Percentiles rank a stretch among this genome's conserved stretches.
Conservation (phyloP, 2,113 vertebrate genomes). For the Etheostoma spectabile region DNA sequence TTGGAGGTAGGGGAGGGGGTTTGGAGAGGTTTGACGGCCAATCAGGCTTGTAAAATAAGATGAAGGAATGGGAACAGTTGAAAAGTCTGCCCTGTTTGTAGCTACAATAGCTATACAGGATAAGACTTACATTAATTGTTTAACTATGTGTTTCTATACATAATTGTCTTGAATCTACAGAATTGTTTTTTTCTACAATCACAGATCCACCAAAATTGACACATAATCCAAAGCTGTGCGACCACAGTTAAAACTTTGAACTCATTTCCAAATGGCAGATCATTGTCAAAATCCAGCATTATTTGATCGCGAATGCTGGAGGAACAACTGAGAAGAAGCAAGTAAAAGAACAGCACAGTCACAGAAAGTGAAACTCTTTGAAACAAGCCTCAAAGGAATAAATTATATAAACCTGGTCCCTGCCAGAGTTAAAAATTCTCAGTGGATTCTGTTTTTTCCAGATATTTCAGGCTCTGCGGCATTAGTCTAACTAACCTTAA, state of each 20-base stretch:
- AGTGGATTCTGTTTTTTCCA: not conserved
- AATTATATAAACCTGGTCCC: not conserved
- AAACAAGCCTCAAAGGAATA: conserved; percentile 1
- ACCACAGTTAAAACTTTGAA: not conserved
- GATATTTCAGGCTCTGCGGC: not conserved
- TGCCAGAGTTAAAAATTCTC: not conserved
- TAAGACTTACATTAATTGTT: not conserved
- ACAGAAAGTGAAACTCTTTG: not conserved
- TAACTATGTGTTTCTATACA: not conserved
- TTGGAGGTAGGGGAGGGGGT: not conserved
- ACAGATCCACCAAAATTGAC: not conserved
- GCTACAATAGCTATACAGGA: not conserved
- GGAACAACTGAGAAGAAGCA: not conserved
- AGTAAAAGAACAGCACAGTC: not conserved
- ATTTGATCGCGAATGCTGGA: not conserved
- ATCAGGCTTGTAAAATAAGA: conserved; percentile 43
- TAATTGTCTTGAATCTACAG: not conserved
- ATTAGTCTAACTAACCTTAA: not conserved
- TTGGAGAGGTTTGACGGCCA: conserved; percentile 13
- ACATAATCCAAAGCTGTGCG: not conserved
- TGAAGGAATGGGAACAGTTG: conserved; percentile 16
- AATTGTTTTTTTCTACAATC: not conserved
- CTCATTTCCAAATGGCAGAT: not conserved
- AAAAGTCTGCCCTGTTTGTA: conserved; percentile 2
- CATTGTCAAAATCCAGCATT: not conserved